Base-by-base conservation (phyloP, 2,113 vertebrate species). In the Nestor notabilis region DNA sequence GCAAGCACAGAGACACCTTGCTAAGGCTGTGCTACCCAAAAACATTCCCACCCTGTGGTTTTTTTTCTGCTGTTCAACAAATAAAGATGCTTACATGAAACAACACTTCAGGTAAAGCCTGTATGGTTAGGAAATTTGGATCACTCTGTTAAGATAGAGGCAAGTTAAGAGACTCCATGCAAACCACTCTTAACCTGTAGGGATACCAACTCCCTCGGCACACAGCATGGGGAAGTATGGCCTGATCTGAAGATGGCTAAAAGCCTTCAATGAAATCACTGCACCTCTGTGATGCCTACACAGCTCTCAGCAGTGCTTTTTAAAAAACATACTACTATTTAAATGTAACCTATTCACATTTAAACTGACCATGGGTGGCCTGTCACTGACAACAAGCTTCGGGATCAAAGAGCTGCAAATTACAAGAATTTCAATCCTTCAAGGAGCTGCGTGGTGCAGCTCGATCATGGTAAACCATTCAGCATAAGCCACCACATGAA, bases 11-110 rank as follows among this genome's bases (percentile, higher is more conserved):
- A 25, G 19, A 43, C 69, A 37, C 49, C 74, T n/a, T 17, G 27
- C n/a, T 16, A 35, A 44, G 61, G 25, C 43, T 33, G 46, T 16
- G 4, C 69, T 4, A 11, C 71, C 56, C 37, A 43, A 61, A 52
- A 27, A 50, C 4, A 0, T 29, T 20, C 47, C 66, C 44, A 86
- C 5, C 52, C 49, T 4, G 2, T 0, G 15, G 0, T 27, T 41
- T 15, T 53, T 41, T 17, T 50, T 20, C 78, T 39, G 3, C 52
- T 43, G 33, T 13, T 65, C 49, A 33, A 24, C n/a, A 43, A 72
- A 7, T 10, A 27, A 29, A 80, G 72, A 43, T 7, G 37, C 17
- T 55, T n/a, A 14, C 12, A 33, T 4, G 6, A 70, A 81, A 12
- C 17, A 17, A 18, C 17, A 23, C 39, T 74, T 20, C 33, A 77